Percentiles rank a stretch among this genome's conserved stretches.
These are phyloP conservation scores for Percopsis transmontana DNA, from an alignment of 2,113 vertebrate genomes.

Conservation along the genomic window DNA sequence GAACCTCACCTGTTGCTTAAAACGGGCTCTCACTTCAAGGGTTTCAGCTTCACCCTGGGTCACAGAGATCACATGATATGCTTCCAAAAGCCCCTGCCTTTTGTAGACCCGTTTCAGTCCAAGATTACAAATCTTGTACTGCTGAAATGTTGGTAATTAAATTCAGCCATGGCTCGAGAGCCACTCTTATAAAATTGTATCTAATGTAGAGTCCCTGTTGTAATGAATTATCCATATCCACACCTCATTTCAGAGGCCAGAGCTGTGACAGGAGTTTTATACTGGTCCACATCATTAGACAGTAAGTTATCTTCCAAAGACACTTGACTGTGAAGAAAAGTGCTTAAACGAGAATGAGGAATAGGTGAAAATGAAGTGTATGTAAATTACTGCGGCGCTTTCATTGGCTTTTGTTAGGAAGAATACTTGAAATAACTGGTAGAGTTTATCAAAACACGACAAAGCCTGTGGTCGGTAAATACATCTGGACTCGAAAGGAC, in stretches of 20 bases:
- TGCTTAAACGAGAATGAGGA: not conserved
- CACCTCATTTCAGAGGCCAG: too few species aligned
- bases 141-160: constrained; percentile 4
- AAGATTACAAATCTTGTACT: constrained; percentile 12
- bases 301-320: not conserved
- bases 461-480: constrained; percentile 20
- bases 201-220: too few species aligned
- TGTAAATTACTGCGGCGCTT: not conserved
- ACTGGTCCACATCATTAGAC: not conserved
- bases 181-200: not conserved
- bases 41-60: constrained; percentile 30
- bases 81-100: constrained; percentile 10
- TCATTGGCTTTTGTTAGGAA: constrained; percentile 6
- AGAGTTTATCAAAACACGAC: constrained; percentile 14
- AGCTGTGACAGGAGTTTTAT: not conserved
- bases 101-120: constrained; percentile 1
- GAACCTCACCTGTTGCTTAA: constrained; percentile 18
- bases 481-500: constrained; percentile 54
- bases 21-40: constrained; percentile 35
- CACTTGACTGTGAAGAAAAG: not conserved
- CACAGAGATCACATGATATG: constrained; percentile 27
- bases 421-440: constrained; percentile 25
- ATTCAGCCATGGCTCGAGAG: constrained; percentile 1
- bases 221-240: not conserved
- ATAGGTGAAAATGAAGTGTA: not conserved